Evolutionary conservation across 1,140 invertebrate genomes (phyloP).

Genomic region (Drosophila athabasca): DNA sequence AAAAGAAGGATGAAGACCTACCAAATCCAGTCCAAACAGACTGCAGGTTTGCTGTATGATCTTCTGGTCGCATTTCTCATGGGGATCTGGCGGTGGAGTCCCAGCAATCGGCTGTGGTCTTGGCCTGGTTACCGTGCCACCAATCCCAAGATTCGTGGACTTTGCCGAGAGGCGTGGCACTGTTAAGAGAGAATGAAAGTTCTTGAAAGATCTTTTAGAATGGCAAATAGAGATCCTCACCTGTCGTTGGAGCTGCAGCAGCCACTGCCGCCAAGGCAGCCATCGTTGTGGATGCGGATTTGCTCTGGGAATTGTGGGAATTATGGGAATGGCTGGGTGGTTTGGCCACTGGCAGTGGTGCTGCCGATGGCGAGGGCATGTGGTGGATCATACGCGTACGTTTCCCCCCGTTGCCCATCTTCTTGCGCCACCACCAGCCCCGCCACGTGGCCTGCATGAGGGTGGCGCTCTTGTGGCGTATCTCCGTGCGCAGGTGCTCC

Average conservation of each 20-base stretch:
- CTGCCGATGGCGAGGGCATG: conserved; percentile 17
- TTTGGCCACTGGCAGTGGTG: conserved; percentile 44
- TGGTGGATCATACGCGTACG: conserved; percentile 28
- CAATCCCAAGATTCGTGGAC: conserved; percentile 61
- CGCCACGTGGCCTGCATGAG: conserved; percentile 92
- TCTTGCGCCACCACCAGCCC: conserved; percentile 89
- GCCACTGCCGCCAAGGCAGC: conserved; percentile 60
- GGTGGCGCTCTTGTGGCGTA: conserved; percentile 90
- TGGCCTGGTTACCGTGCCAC: conserved; percentile 86
- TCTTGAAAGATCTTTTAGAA: not conserved
- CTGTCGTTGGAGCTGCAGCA: conserved; percentile 56
- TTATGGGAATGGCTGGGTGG: conserved; percentile 6
- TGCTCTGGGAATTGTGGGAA: conserved; percentile 32
- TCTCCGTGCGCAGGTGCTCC: conserved; percentile 91
- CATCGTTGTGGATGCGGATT: conserved; percentile 55
- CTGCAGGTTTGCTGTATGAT: conserved; percentile 95
- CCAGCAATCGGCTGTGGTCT: conserved; percentile 95
- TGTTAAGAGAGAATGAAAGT: conserved; percentile 5
- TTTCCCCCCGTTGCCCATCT: conserved; percentile 86
- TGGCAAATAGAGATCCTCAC: conserved; percentile 3
- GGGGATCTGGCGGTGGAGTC: conserved; percentile 89
- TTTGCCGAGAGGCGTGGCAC: conserved; percentile 76
- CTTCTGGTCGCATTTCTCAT: conserved; percentile 92
- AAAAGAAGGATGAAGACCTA: conserved; percentile 81
- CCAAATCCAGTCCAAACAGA: conserved; percentile 94